Percentiles rank a stretch among this genome's conserved stretches.
These are phyloP conservation scores for Eulacestoma nigropectus DNA, from an alignment of 2,113 vertebrate genomes.

Conservation along the genomic window DNA sequence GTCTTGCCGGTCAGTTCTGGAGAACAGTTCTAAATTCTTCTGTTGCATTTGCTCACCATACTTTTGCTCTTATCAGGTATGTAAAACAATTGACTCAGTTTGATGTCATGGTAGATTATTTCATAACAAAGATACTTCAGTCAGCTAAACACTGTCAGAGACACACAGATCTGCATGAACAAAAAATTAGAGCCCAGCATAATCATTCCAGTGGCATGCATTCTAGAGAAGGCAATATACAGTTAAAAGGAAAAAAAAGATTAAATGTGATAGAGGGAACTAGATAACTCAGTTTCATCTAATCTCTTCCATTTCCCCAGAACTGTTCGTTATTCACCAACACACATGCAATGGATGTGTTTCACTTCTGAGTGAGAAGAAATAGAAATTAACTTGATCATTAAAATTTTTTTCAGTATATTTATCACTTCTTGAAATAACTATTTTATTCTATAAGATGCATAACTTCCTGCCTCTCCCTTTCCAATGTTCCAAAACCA, in stretches of 20 bases:
- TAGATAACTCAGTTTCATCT: not conserved
- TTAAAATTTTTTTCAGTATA: not conserved
- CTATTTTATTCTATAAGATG: not conserved
- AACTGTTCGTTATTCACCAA: not conserved
- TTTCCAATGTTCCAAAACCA: not conserved
- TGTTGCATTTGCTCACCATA: not conserved
- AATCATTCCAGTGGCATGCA: not conserved
- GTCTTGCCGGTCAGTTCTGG: not conserved
- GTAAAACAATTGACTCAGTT: not conserved
- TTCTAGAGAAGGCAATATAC: not conserved
- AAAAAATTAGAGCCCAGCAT: not conserved
- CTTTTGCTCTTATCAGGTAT: not conserved
- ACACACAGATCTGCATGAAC: not conserved
- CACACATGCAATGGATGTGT: not conserved
- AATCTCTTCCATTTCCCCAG: not conserved
- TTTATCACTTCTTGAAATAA: conserved; percentile 1
- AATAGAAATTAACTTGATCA: not conserved
- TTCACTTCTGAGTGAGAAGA: not conserved
- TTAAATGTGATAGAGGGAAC: not conserved
- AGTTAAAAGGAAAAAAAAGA: not conserved
- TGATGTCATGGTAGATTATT: not conserved
- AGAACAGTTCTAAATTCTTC: not conserved
- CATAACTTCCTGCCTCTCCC: not conserved
- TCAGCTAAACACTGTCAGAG: not conserved
- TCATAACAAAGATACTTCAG: not conserved